Evolutionary conservation across 2,797 vertebrate genomes (phyloP).

Genomic region (Kryptopterus vitreolus): DNA sequence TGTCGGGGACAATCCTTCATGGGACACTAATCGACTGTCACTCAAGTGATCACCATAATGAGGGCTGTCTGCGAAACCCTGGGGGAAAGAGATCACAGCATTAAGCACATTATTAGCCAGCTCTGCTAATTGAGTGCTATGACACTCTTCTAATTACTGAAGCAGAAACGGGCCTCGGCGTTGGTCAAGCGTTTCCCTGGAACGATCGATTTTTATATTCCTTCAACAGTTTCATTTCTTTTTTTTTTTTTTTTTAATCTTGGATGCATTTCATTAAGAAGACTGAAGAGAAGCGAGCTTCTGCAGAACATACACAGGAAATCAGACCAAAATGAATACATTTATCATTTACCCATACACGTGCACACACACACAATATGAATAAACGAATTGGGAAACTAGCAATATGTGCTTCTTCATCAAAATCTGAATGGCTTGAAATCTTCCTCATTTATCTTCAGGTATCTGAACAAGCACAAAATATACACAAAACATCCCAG

Average conservation of each 20-base stretch:
- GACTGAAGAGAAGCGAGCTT: neutral
- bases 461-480: too few relatives aligned
- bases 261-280: constrained; percentile 47
- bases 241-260: constrained; percentile 18
- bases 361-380: neutral
- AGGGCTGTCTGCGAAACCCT: constrained; percentile 97
- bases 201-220: constrained; percentile 57
- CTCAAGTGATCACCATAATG: constrained; percentile 98
- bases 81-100: constrained; percentile 83
- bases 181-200: constrained; percentile 69
- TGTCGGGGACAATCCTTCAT: constrained; percentile 97
- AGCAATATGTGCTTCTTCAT: neutral
- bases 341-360: neutral
- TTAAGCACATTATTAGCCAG: constrained; percentile 86
- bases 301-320: neutral
- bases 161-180: constrained; percentile 67
- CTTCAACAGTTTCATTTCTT: constrained; percentile 33
- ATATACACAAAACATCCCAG: too few relatives aligned
- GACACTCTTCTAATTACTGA: constrained; percentile 80
- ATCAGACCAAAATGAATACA: neutral
- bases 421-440: too few relatives aligned
- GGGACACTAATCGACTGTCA: constrained; percentile 97
- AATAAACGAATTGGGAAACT: neutral
- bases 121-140: constrained; percentile 81
- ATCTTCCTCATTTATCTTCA: too few relatives aligned